Evolutionary conservation across 1,140 invertebrate genomes (phyloP).

Genomic region (Probaryconus sp.): DNA sequence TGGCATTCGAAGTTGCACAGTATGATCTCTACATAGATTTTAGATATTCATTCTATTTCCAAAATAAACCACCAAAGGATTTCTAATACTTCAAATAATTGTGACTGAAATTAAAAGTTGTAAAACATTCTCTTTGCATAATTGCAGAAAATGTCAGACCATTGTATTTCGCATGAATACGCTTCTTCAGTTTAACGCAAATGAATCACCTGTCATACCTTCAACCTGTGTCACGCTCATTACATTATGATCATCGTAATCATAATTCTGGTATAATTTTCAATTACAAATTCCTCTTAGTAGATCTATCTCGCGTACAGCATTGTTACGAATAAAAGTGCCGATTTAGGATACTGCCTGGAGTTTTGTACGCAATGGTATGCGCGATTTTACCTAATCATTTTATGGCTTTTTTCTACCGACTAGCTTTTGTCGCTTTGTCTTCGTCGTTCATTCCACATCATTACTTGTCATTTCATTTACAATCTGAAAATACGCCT

Average conservation of each 20-base stretch:
- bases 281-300: slow-evolving; percentile 62
- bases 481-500: slow-evolving; percentile 29
- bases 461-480: slow-evolving; percentile 50
- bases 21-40: too few relatives aligned
- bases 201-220: slow-evolving; percentile 18
- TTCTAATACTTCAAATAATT: too few relatives aligned
- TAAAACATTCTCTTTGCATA: too few relatives aligned
- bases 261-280: slow-evolving; percentile 57
- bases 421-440: slow-evolving; percentile 13
- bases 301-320: slow-evolving; percentile 65
- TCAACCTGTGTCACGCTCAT: slow-evolving; percentile 61
- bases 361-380: slow-evolving; percentile 35
- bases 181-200: too few relatives aligned
- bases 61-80: too few relatives aligned
- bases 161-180: too few relatives aligned
- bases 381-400: slow-evolving; percentile 16
- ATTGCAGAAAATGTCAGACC: too few relatives aligned
- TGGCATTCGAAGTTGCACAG: too few relatives aligned
- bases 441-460: slow-evolving; percentile 33
- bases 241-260: slow-evolving; percentile 69
- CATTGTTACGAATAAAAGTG: slow-evolving; percentile 38
- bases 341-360: slow-evolving; percentile 53
- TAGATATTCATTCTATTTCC: too few relatives aligned
- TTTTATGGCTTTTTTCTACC: slow-evolving; percentile 9
- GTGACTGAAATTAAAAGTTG: too few relatives aligned